Conservation (phyloP, 2,797 vertebrate species). For the Eulemur albifrons region DNA sequence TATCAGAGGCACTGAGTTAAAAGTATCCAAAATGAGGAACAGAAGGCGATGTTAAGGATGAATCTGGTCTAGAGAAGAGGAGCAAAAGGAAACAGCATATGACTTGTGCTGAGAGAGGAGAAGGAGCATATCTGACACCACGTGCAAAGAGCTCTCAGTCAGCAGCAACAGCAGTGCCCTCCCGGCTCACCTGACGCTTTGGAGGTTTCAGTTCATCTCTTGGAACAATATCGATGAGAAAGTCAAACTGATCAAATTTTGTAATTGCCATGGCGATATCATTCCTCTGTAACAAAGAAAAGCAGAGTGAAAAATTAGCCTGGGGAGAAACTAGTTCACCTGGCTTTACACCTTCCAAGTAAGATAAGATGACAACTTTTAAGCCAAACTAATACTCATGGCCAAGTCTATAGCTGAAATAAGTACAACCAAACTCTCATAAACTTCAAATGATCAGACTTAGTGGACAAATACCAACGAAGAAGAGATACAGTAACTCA, state of each 20-base stretch:
- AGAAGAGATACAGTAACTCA: background rate
- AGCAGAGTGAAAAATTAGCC: constrained; percentile 37
- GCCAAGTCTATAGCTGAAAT: constrained; percentile 22
- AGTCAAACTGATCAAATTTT: constrained; percentile 99
- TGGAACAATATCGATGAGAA: constrained; percentile 98
- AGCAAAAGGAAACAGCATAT: constrained; percentile 48
- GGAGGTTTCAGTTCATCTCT: constrained; percentile 98
- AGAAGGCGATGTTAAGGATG: constrained; percentile 59
- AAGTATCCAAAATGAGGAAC: constrained; percentile 71
- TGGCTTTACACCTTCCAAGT: constrained; percentile 27
- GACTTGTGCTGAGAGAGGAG: constrained; percentile 18
- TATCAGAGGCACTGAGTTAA: constrained; percentile 70
- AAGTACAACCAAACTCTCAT: background rate
- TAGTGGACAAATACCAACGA: background rate
- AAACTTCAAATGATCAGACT: background rate
- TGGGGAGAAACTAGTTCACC: constrained; percentile 42
- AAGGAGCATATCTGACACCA: background rate
- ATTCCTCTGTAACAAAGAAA: constrained; percentile 91
- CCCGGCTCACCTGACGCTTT: constrained; percentile 93
- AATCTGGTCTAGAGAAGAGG: constrained; percentile 49
- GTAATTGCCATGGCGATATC: constrained; percentile 99
- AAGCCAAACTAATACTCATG: background rate
- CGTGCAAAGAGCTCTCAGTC: background rate
- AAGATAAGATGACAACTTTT: constrained; percentile 43
- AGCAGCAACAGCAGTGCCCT: background rate